These are phyloP conservation scores for Morus bassanus DNA, from an alignment of 2,797 vertebrate species.

Conservation along the genomic window DNA sequence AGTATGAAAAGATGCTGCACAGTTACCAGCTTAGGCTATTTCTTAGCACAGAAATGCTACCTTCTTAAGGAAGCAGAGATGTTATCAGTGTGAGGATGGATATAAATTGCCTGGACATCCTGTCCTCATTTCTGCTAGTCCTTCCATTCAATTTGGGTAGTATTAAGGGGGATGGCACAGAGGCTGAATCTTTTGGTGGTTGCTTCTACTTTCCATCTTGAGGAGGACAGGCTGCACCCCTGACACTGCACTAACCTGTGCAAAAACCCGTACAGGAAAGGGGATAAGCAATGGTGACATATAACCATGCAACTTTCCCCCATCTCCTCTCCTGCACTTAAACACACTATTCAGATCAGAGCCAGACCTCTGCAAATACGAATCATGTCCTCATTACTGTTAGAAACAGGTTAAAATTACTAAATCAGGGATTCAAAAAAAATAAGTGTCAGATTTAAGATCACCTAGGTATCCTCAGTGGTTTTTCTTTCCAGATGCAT, in stretches of 20 bases:
- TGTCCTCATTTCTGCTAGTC: neutral
- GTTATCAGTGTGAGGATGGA: neutral
- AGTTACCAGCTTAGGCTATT: neutral
- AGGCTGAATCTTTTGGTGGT: neutral
- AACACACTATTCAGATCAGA: neutral
- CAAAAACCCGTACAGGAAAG: neutral
- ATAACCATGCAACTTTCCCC: neutral
- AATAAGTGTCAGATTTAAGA: neutral
- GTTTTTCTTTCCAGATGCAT: slow-evolving; percentile 38
- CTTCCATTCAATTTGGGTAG: neutral
- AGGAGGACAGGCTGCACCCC: neutral
- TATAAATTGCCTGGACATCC: neutral
- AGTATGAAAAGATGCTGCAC: neutral
- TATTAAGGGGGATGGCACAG: neutral
- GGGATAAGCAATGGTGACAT: neutral
- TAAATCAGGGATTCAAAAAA: neutral
- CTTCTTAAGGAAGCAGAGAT: neutral
- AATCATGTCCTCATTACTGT: neutral
- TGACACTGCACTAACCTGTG: neutral
- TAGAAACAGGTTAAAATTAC: slow-evolving; percentile 33
- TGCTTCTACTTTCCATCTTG: neutral
- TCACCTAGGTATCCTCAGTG: slow-evolving; percentile 6
- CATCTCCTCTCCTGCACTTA: neutral
- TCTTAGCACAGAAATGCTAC: neutral
- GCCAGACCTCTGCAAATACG: neutral